phyloP scores from a whole-genome alignment of 1,140 invertebrate genomes.

The Drosophila gunungcola region DNA sequence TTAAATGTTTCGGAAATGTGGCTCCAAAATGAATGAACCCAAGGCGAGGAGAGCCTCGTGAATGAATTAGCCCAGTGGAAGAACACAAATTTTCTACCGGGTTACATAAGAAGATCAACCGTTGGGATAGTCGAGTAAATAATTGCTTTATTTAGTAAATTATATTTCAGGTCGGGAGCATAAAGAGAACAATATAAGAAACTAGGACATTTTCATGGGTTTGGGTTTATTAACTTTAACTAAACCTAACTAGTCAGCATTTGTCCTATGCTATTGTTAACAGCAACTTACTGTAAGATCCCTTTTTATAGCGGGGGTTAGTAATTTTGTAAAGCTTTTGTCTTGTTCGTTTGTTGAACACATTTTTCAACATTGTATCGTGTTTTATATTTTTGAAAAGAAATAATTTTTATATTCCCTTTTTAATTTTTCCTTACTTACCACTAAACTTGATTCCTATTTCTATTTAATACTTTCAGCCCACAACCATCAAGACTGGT shows the following conservation, averaged over 20 bases:
- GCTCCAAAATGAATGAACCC: constrained; percentile 58
- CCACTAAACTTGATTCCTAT: background rate
- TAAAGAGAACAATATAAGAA: background rate
- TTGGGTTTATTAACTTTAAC: too few relatives aligned
- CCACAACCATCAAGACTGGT: constrained; percentile 14
- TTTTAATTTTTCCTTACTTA: background rate
- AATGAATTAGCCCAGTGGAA: constrained; percentile 53
- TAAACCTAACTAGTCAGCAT: too few relatives aligned
- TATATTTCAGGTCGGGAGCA: background rate
- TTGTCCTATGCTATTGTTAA: too few relatives aligned
- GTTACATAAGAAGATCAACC: constrained; percentile 30
- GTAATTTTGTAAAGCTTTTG: too few relatives aligned
- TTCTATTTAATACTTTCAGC: background rate
- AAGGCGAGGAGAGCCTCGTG: constrained; percentile 48
- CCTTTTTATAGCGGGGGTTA: too few relatives aligned
- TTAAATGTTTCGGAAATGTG: constrained; percentile 79
- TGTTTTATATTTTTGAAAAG: too few relatives aligned
- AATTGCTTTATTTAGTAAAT: constrained; percentile 10
- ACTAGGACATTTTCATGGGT: too few relatives aligned
- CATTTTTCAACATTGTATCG: too few relatives aligned
- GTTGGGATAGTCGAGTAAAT: constrained; percentile 24
- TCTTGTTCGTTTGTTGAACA: too few relatives aligned
- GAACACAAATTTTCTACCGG: constrained; percentile 31
- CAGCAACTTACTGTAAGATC: too few relatives aligned
- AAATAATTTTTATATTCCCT: background rate